These are phyloP conservation scores for Deilephila porcellus DNA, from an alignment of 2,888 invertebrate species.

Conservation along the genomic window DNA sequence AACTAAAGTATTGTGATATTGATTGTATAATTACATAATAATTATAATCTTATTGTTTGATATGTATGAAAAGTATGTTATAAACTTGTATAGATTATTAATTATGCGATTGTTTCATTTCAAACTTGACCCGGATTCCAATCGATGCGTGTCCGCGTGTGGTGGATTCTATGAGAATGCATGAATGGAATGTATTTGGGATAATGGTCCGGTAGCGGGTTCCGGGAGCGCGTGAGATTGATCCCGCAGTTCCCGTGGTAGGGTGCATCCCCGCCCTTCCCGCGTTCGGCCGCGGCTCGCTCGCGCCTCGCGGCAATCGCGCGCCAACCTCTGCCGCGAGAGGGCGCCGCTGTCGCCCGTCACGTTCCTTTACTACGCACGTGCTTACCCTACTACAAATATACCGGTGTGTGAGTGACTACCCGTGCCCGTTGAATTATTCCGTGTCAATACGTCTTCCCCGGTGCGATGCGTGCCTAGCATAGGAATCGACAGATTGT, in stretches of 20 bases:
- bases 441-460: constrained; percentile 72
- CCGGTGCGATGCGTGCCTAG: constrained; percentile 73
- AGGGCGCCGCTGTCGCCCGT: constrained; percentile 70
- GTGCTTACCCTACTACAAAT: constrained; percentile 63
- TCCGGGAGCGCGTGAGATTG: constrained; percentile 63
- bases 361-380: constrained; percentile 59
- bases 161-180: neutral
- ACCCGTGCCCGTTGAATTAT: constrained; percentile 60
- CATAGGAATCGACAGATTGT: constrained; percentile 69
- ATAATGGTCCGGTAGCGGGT: constrained; percentile 53
- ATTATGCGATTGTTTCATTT: constrained; percentile 63
- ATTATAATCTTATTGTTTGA: constrained; percentile 60
- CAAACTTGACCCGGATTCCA: constrained; percentile 33
- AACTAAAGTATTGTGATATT: constrained; percentile 82
- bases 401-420: constrained; percentile 72
- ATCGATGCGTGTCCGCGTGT: neutral
- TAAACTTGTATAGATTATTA: constrained; percentile 68
- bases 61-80: constrained; percentile 70
- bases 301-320: constrained; percentile 71
- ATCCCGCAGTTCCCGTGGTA: constrained; percentile 49
- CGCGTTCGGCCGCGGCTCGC: constrained; percentile 46
- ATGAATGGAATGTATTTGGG: constrained; percentile 48
- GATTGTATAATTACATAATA: constrained; percentile 66
- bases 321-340: constrained; percentile 80
- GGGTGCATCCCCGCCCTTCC: constrained; percentile 76